Percentiles rank a stretch among this genome's conserved stretches.
phyloP scores from a whole-genome alignment of 1,140 invertebrate species.

The Oedothorax gibbosus region DNA sequence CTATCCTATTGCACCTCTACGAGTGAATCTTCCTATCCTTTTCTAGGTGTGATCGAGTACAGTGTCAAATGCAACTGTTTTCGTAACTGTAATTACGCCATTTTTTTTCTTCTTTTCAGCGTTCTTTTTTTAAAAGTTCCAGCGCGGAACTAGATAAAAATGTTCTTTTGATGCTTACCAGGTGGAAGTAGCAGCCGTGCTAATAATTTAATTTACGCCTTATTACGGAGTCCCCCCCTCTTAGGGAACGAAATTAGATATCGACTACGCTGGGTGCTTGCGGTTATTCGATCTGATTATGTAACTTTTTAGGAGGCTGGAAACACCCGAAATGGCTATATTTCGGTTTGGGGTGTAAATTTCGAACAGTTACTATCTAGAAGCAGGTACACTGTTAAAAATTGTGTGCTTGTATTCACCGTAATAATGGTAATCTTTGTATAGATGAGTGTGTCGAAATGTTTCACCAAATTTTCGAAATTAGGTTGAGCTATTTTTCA shows the following conservation, averaged over 20 bases:
- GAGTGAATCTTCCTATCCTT: neutral
- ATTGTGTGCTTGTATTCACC: too few species aligned
- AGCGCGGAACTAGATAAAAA: slow-evolving; percentile 25
- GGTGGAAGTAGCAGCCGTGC: slow-evolving; percentile 40
- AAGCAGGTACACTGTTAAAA: too few species aligned
- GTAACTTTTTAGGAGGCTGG: neutral
- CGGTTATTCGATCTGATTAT: slow-evolving; percentile 39
- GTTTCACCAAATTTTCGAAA: too few species aligned
- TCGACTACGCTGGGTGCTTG: slow-evolving; percentile 10
- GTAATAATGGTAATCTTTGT: too few species aligned
- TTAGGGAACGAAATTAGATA: slow-evolving; percentile 12
- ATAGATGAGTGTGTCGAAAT: too few species aligned
- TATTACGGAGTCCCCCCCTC: slow-evolving; percentile 1
- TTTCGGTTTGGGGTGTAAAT: too few species aligned
- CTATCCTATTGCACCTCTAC: too few species aligned
- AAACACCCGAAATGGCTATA: too few species aligned
- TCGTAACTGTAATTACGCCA: slow-evolving; percentile 42
- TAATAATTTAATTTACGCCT: slow-evolving; percentile 52
- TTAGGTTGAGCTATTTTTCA: too few species aligned
- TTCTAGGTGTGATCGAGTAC: slow-evolving; percentile 27
- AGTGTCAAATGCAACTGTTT: slow-evolving; percentile 42
- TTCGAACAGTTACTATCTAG: too few species aligned
- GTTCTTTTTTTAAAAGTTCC: slow-evolving; percentile 6
- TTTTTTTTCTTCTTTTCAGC: neutral
- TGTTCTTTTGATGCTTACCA: slow-evolving; percentile 25